These are phyloP conservation scores for Urocitellus parryii DNA, from an alignment of 2,113 vertebrate species.

Conservation along the genomic window DNA sequence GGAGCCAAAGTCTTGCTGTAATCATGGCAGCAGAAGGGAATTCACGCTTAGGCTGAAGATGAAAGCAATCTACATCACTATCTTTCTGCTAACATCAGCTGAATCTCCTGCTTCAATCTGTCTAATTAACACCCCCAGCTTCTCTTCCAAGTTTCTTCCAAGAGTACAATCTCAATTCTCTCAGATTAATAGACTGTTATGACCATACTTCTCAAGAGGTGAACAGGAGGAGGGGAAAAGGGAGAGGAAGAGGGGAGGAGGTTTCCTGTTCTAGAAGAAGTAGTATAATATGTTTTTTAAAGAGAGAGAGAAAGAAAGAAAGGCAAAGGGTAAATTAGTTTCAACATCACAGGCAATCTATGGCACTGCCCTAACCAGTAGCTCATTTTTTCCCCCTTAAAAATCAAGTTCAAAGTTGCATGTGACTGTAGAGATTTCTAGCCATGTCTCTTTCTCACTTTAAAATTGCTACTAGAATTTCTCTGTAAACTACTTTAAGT, in stretches of 20 bases:
- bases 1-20: neutral
- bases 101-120: neutral
- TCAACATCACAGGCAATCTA: neutral
- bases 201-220: neutral
- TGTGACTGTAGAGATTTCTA: neutral
- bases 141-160: neutral
- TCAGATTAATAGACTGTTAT: neutral
- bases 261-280: neutral
- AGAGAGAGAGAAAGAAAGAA: neutral
- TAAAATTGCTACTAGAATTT: too few species aligned
- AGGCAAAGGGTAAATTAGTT: neutral
- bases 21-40: neutral
- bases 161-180: neutral
- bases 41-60: neutral
- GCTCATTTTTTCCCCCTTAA: neutral
- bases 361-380: neutral
- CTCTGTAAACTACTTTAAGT: too few species aligned
- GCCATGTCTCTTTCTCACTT: too few species aligned
- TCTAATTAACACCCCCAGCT: neutral
- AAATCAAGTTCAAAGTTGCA: slow-evolving; percentile 11
- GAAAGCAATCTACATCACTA: neutral
- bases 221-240: neutral
- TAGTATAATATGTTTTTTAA: too few species aligned
- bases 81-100: neutral
- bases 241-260: neutral